Conservation (phyloP, 2,888 invertebrate genomes). For the Oligia fasciuncula region DNA sequence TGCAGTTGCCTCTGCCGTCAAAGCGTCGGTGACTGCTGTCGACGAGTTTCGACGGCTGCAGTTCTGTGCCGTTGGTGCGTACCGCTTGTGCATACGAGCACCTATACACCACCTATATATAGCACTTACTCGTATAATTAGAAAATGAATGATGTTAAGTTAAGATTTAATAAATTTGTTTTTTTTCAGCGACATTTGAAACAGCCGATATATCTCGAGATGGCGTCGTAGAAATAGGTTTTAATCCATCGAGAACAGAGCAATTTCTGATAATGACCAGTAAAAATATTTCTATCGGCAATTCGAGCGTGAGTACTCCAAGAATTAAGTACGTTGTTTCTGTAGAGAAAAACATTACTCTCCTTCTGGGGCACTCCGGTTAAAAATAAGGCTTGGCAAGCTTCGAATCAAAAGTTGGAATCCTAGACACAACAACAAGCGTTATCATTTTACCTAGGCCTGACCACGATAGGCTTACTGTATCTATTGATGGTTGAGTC, state of each 20-base stretch:
- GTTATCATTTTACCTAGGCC: background rate
- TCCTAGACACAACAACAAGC: no score
- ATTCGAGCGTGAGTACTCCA: slow-evolving; percentile 73
- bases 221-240: slow-evolving; percentile 76
- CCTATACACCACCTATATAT: background rate
- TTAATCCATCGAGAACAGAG: slow-evolving; percentile 79
- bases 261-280: slow-evolving; percentile 82
- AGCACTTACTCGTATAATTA: background rate
- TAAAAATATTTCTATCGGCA: slow-evolving; percentile 80
- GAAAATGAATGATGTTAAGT: background rate
- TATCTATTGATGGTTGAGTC: background rate
- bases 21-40: background rate
- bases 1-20: background rate
- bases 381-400: no score
- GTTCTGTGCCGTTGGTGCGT: background rate
- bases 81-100: background rate
- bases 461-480: background rate
- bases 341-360: background rate
- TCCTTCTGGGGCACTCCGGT: background rate
- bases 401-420: no score
- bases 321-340: background rate
- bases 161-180: no score
- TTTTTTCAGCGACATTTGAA: slow-evolving; percentile 71
- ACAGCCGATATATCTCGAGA: slow-evolving; percentile 70
- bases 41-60: background rate